Evolutionary conservation across 2,797 vertebrate species (phyloP).

Genomic region (Tympanoctomys barrerae): DNA sequence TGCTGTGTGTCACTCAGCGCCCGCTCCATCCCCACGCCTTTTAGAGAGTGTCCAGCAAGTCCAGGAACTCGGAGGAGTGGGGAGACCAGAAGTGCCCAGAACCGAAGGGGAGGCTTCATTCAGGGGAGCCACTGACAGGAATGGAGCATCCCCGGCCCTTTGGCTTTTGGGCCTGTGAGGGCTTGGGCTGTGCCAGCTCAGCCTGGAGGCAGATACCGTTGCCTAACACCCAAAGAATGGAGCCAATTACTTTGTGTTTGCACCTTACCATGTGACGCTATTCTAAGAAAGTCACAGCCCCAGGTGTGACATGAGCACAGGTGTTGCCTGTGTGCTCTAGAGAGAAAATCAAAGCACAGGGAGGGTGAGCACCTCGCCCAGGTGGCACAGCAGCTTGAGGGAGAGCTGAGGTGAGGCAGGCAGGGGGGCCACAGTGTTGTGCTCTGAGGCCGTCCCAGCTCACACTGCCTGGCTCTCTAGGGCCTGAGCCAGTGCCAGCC

Average conservation of each 20-base stretch:
- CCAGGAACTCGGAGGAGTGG: slow-evolving; percentile 26
- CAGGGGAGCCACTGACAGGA: neutral
- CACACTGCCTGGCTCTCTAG: neutral
- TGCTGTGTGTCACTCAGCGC: slow-evolving; percentile 45
- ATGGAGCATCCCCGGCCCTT: too few relatives aligned
- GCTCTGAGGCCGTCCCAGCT: neutral
- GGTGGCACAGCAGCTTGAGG: neutral
- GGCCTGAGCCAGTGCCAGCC: neutral
- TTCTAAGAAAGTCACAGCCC: neutral
- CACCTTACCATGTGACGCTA: neutral
- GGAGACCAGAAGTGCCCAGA: neutral
- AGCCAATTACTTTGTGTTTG: neutral
- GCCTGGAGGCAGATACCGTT: neutral
- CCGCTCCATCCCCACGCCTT: slow-evolving; percentile 48
- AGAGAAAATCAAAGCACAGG: neutral
- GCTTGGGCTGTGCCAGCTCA: neutral
- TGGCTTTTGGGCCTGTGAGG: neutral
- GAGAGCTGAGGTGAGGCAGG: neutral
- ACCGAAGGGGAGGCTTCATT: neutral
- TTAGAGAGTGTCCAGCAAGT: slow-evolving; percentile 57
- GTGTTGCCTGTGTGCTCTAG: neutral
- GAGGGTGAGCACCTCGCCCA: neutral
- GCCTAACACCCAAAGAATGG: neutral
- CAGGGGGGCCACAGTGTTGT: too few relatives aligned
- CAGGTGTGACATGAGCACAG: neutral